Evolutionary conservation across 2,888 invertebrate species (phyloP), one percentile per base, ranked within the genome.

Genomic region (Xanthostigma xanthostigma): DNA sequence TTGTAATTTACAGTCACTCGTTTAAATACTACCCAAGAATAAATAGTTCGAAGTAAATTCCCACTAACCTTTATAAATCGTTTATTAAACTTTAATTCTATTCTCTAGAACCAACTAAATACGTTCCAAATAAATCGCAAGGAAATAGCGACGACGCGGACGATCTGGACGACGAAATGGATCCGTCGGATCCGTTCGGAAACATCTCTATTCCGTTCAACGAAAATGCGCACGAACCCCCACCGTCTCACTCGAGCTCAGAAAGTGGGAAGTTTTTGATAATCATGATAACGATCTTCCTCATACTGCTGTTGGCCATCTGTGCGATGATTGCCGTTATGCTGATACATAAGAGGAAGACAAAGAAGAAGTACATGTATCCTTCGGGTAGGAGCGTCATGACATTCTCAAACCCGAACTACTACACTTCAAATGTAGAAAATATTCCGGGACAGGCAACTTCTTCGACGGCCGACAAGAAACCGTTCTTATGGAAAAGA

Each of bases 361-460:
- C 61, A 55, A 56, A 69, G 52, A 71, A 78, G 64, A 70, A 74
- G 61, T 67, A 74, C 64, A 55, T 72, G 63, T 64, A 73, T 52
- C 71, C 73, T 8, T 74, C 73, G 34, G 75, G 82, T 14, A 72
- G 80, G 55, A 84, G 84, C 41, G 84, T 87, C 17, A 74, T 89
- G 57, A 88, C 88, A 0, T 92, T 90, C 66, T 83, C 89, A 42
- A 92, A 93, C 70, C 92, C 92, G 4, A 91, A 90, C 64, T 93
- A 92, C 63, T 77, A 59, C 67, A 75, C 62, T 36, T 59, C 64
- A 12, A 61, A 62, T 36, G 59, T 64, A 14, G 61, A 60, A 49
- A 61, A 56, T 55, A 67, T 60, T 56, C 57, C 58, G 41, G 58
- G 55, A 50, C 56, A 50, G 33, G 53, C 58, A 17, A 59, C 54